A percentile compares a stretch with the other conserved stretches of the same genome.
Evolutionary conservation across 2,888 invertebrate species (phyloP).

Genomic region (Polydrusus cervinus): DNA sequence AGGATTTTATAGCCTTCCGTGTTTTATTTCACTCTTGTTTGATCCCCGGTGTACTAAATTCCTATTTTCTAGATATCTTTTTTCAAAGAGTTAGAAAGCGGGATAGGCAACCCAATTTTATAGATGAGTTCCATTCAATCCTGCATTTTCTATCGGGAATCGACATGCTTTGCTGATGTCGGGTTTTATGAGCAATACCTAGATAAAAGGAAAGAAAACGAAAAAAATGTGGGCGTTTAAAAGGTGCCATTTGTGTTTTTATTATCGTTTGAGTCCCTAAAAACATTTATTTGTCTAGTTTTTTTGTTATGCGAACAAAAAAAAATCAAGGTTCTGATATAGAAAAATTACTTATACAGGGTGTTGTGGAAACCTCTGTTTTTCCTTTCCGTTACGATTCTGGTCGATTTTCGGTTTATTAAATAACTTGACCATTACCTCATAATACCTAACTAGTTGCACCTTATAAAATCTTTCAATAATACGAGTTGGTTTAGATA

Average conservation of each 20-base stretch:
- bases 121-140: slow-evolving; percentile 10
- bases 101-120: slow-evolving; percentile 14
- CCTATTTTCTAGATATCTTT: slow-evolving; percentile 14
- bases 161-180: slow-evolving; percentile 2
- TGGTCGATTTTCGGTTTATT: no score
- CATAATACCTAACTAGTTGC: no score
- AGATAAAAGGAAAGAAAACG: background rate
- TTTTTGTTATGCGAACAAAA: no score
- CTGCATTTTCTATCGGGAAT: slow-evolving; percentile 10
- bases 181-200: slow-evolving; percentile 2
- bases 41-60: slow-evolving; percentile 15
- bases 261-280: no score
- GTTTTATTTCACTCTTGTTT: slow-evolving; percentile 12
- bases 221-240: slow-evolving; percentile 1
- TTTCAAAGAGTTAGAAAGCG: slow-evolving; percentile 19
- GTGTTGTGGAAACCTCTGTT: no score
- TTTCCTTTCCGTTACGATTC: no score
- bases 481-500: no score
- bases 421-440: no score
- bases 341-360: no score
- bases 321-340: no score
- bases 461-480: no score
- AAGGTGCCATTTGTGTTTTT: background rate
- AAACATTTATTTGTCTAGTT: no score
- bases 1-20: background rate